Conservation (phyloP, 2,113 vertebrate species). For the Macquaria ambigua region DNA sequence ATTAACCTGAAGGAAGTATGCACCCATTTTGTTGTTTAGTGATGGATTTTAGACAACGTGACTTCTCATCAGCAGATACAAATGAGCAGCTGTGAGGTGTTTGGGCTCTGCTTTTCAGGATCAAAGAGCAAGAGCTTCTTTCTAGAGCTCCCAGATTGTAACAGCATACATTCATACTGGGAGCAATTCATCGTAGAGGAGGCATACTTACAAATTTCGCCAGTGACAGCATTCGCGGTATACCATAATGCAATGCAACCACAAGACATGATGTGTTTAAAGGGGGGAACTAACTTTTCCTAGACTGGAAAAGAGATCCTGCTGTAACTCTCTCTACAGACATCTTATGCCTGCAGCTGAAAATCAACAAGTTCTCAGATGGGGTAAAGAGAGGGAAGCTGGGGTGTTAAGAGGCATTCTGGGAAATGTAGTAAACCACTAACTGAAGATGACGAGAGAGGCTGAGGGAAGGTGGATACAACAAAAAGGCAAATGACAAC, state of each 20-base stretch:
- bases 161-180: background rate
- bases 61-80: background rate
- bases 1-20: background rate
- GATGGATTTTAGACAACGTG: slow-evolving; percentile 21
- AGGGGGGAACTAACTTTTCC: background rate
- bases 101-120: background rate
- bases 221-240: background rate
- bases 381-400: background rate
- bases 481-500: slow-evolving; percentile 12
- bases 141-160: background rate
- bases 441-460: background rate
- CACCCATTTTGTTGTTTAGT: background rate
- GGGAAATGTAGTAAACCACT: slow-evolving; percentile 51
- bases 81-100: background rate
- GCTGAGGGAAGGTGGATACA: background rate
- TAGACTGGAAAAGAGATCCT: background rate
- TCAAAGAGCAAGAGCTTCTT: background rate
- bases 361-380: slow-evolving; percentile 45
- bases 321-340: background rate
- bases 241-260: slow-evolving; percentile 10
- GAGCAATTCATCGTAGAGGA: background rate
- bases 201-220: background rate
- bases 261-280: background rate
- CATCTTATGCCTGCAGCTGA: slow-evolving; percentile 10
- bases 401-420: slow-evolving; percentile 36